Conservation (phyloP, 2,113 vertebrate genomes). For the Pterocles gutturalis region DNA sequence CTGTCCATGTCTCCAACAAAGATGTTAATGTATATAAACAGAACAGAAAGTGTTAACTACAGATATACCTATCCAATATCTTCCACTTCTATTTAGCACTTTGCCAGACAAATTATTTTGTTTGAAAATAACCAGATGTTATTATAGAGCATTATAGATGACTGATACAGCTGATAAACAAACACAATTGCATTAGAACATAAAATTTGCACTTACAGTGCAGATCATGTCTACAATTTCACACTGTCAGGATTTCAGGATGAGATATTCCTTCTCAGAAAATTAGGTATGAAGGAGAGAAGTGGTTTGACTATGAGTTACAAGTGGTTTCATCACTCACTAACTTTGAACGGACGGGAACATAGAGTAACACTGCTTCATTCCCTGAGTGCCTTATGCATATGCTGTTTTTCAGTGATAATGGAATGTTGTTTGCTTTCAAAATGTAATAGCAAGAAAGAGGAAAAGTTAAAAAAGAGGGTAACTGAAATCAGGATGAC, state of each 20-base stretch:
- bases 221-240: rapidly evolving
- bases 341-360: background rate
- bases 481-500: background rate
- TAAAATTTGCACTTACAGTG: background rate
- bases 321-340: background rate
- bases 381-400: background rate
- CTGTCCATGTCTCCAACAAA: no score
- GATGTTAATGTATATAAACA: background rate
- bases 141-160: no score
- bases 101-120: background rate
- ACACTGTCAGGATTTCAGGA: background rate
- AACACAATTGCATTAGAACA: background rate
- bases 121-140: background rate
- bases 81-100: background rate
- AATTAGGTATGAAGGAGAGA: background rate
- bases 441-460: background rate
- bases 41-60: background rate
- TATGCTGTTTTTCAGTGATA: background rate
- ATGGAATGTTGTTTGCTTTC: background rate
- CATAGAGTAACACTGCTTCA: background rate
- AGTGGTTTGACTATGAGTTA: background rate
- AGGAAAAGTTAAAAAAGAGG: background rate
- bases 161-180: background rate
- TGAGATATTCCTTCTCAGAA: background rate
- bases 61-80: background rate